phyloP scores from a whole-genome alignment of 2,797 vertebrate genomes.

The Bucorvus abyssinicus region DNA sequence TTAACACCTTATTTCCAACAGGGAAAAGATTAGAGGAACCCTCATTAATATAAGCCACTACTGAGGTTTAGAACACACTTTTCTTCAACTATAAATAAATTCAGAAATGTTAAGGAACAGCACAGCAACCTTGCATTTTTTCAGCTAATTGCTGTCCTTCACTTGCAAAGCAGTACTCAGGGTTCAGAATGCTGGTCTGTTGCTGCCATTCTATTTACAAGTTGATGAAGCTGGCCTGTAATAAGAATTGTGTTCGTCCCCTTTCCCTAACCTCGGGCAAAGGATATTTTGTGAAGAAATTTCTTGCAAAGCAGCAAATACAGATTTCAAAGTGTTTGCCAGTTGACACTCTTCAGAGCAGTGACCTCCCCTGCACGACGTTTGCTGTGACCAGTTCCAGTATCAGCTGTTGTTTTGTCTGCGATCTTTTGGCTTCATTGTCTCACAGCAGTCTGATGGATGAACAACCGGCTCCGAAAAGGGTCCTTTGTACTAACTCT shows the following conservation, averaged over 20 bases:
- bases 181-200: not conserved
- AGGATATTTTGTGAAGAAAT: conserved; percentile 44
- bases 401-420: not conserved
- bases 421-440: not conserved
- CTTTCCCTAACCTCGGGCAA: not conserved
- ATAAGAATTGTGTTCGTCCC: not conserved
- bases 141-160: conserved; percentile 56
- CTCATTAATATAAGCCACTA: conserved; percentile 67
- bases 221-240: not conserved
- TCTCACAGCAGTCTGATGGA: not conserved
- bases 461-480: not conserved
- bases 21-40: conserved; percentile 72
- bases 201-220: not conserved
- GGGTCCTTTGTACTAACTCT: not conserved
- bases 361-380: not conserved
- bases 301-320: conserved; percentile 44
- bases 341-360: not conserved
- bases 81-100: conserved; percentile 66
- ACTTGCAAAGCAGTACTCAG: conserved; percentile 45
- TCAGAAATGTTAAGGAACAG: conserved; percentile 70
- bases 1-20: conserved; percentile 76
- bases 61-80: conserved; percentile 65
- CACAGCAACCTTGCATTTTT: conserved; percentile 66
- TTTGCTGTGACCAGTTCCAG: not conserved
- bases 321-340: conserved; percentile 30